Evolutionary conservation across 2,888 invertebrate species (phyloP).

Genomic region (Netelia fuscicornis): DNA sequence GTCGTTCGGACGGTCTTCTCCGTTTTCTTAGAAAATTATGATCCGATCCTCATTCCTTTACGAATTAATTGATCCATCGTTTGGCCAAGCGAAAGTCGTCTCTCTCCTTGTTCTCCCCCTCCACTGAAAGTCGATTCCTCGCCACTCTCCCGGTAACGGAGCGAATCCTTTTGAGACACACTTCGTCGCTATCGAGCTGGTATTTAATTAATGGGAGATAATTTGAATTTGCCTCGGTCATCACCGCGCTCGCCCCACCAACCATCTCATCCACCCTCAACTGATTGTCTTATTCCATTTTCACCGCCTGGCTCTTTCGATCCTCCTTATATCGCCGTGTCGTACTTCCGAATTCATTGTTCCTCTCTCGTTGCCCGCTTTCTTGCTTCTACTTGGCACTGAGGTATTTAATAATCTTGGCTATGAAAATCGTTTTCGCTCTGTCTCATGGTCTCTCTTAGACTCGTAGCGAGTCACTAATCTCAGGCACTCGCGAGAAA

Average conservation of each 20-base stretch:
- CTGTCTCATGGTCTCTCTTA: constrained; percentile 19
- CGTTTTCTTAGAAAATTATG: constrained; percentile 16
- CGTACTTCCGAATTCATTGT: constrained; percentile 66
- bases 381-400: constrained; percentile 50
- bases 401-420: constrained; percentile 71
- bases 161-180: constrained; percentile 59
- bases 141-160: constrained; percentile 15
- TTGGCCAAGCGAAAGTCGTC: constrained; percentile 23
- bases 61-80: constrained; percentile 39
- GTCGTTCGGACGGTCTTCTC: not conserved
- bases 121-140: not conserved
- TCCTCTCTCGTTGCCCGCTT: constrained; percentile 27
- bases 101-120: not conserved
- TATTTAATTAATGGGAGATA: constrained; percentile 72
- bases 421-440: constrained; percentile 34
- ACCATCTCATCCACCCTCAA: constrained; percentile 19
- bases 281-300: constrained; percentile 44
- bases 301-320: constrained; percentile 32
- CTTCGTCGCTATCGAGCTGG: constrained; percentile 56
- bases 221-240: constrained; percentile 62
- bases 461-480: constrained; percentile 9
- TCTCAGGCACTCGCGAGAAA: not conserved
- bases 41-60: constrained; percentile 23
- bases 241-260: not conserved
- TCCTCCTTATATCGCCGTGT: constrained; percentile 47